phyloP scores from a whole-genome alignment of 2,888 invertebrate species.

The Ochropleura plecta region DNA sequence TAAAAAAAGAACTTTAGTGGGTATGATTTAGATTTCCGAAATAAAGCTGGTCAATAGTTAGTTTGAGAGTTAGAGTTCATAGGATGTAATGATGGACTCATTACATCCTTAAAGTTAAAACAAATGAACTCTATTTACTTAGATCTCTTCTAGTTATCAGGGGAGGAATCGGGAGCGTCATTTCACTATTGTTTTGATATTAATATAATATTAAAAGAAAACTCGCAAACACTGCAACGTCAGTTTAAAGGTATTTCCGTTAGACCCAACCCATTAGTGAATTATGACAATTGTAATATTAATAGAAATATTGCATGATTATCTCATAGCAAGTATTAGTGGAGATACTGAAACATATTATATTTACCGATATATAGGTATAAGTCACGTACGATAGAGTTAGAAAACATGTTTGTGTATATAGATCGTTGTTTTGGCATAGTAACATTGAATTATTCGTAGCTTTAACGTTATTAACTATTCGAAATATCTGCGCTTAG shows the following conservation, averaged over 20 bases:
- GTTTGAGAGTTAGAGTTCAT: not conserved
- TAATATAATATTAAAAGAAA: not conserved
- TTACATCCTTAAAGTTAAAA: not conserved
- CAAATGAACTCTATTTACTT: not conserved
- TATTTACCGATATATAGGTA: conserved; percentile 54
- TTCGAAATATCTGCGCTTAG: not conserved
- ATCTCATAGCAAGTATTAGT: conserved; percentile 53
- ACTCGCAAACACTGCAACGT: conserved; percentile 17
- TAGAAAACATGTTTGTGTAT: conserved; percentile 26
- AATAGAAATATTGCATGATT: conserved; percentile 19
- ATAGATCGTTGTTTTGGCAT: conserved; percentile 44
- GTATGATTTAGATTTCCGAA: not conserved
- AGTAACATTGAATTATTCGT: conserved; percentile 9
- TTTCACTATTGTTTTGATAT: not conserved
- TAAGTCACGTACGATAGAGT: conserved; percentile 54
- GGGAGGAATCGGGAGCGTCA: not conserved
- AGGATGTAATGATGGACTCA: no score
- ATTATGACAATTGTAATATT: conserved; percentile 23
- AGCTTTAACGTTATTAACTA: not conserved
- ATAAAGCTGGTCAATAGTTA: not conserved
- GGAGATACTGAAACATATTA: conserved; percentile 49
- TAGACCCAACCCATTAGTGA: not conserved
- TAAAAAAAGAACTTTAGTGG: no score
- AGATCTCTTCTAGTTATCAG: not conserved
- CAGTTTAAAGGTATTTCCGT: conserved; percentile 21